Percentiles rank a stretch among this genome's conserved stretches.
Evolutionary conservation across 2,888 invertebrate genomes (phyloP).

Genomic region (Seira musarum): DNA sequence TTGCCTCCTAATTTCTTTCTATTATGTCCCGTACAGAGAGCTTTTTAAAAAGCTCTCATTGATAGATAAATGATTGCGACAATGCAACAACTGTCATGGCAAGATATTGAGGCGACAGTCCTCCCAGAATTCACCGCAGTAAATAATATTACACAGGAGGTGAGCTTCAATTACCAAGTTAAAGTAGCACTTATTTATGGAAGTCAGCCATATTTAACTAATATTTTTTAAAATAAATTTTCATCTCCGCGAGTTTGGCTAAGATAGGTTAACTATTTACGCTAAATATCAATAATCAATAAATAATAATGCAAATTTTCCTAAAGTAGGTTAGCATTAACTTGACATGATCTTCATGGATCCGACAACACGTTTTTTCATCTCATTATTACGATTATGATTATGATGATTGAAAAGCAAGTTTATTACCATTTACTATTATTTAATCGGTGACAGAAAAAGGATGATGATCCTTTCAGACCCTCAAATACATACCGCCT

Average conservation of each 20-base stretch:
- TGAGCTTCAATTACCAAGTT: no score
- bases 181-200: no score
- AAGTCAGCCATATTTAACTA: no score
- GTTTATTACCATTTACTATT: conserved; percentile 17
- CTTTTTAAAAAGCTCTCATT: no score
- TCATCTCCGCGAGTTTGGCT: no score
- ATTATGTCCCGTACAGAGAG: conserved; percentile 19
- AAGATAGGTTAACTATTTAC: no score
- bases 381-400: conserved; percentile 36
- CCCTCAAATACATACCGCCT: no score
- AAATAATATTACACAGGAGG: no score
- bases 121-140: neutral
- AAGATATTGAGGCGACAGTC: conserved; percentile 34
- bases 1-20: conserved; percentile 34
- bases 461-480: no score
- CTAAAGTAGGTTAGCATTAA: conserved; percentile 40
- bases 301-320: conserved; percentile 30
- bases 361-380: conserved; percentile 45
- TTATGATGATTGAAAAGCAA: neutral
- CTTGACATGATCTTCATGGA: conserved; percentile 54
- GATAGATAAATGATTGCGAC: no score
- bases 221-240: no score
- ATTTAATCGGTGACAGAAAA: conserved; percentile 38
- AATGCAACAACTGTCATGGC: conserved; percentile 17
- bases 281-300: conserved; percentile 24